phyloP scores from a whole-genome alignment of 2,113 vertebrate genomes.

The Tenrec ecaudatus region DNA sequence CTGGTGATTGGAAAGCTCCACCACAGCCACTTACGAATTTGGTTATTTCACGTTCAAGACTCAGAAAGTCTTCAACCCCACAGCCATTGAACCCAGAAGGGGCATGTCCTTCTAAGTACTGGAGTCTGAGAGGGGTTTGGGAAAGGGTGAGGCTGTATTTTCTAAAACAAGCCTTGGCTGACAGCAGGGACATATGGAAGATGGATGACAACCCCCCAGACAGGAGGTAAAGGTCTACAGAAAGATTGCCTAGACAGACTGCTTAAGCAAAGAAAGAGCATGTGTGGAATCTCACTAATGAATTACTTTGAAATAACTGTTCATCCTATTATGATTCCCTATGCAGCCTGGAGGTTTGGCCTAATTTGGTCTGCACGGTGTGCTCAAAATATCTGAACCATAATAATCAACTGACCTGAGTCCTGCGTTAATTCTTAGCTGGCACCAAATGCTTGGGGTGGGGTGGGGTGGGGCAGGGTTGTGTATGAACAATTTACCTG shows the following conservation, averaged over 20 bases:
- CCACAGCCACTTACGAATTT: fast-evolving
- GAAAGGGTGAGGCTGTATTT: neutral
- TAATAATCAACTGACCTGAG: too few relatives aligned
- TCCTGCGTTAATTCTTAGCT: neutral
- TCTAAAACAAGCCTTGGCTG: neutral
- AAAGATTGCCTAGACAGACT: neutral
- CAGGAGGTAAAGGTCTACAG: too few relatives aligned
- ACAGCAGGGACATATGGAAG: fast-evolving
- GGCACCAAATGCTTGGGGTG: fast-evolving
- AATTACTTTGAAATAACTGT: too few relatives aligned
- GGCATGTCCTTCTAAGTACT: too few relatives aligned
- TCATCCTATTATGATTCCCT: too few relatives aligned
- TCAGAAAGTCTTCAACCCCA: neutral
- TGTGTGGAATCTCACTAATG: neutral
- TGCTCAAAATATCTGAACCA: neutral
- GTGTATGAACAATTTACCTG: too few relatives aligned
- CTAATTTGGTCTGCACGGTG: too few relatives aligned
- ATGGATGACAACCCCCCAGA: neutral
- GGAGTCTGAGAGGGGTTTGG: neutral
- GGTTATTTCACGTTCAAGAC: neutral
- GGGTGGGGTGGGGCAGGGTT: too few relatives aligned
- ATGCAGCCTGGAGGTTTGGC: too few relatives aligned
- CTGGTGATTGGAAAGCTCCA: neutral
- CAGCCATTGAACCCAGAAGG: neutral
- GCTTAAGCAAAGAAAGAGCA: too few relatives aligned